Evolutionary conservation across 64 coral and sea anemone species (phyloP).

Genomic region (Cladopsammia gracilis): DNA sequence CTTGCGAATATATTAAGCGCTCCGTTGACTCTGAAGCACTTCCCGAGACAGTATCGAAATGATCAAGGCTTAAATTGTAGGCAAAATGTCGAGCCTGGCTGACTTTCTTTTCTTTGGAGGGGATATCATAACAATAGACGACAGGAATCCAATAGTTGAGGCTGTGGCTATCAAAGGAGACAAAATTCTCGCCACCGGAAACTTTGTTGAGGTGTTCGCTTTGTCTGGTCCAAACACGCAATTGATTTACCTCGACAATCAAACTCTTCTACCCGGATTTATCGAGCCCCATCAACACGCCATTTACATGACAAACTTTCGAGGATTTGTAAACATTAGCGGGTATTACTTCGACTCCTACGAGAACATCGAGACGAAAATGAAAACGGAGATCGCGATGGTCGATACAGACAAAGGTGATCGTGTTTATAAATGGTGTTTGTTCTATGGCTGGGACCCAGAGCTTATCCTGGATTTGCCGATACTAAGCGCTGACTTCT

Average conservation of each 20-base stretch:
- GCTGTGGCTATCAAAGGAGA: constrained; percentile 36
- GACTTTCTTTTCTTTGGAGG: constrained; percentile 61
- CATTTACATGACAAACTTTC: neutral
- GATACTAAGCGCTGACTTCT: neutral
- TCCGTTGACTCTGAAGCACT: too few relatives aligned
- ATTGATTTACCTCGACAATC: neutral
- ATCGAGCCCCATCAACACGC: constrained; percentile 72
- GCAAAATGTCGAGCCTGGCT: neutral
- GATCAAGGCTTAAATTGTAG: neutral
- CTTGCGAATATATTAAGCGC: too few relatives aligned
- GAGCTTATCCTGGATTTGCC: constrained; percentile 34
- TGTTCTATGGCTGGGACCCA: constrained; percentile 58
- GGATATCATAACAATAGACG: constrained; percentile 61
- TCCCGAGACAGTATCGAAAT: too few relatives aligned
- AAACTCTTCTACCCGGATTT: constrained; percentile 71
- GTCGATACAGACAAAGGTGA: too few relatives aligned
- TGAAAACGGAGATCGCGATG: too few relatives aligned
- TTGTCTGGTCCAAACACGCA: constrained; percentile 17
- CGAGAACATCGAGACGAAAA: too few relatives aligned
- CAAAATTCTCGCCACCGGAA: constrained; percentile 30
- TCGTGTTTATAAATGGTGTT: too few relatives aligned
- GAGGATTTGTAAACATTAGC: too few relatives aligned
- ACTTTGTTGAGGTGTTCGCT: constrained; percentile 17
- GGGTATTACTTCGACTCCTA: too few relatives aligned
- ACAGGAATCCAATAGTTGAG: neutral